Base-by-base conservation (phyloP, 1,140 invertebrate genomes). In the Brachionus sp. region DNA sequence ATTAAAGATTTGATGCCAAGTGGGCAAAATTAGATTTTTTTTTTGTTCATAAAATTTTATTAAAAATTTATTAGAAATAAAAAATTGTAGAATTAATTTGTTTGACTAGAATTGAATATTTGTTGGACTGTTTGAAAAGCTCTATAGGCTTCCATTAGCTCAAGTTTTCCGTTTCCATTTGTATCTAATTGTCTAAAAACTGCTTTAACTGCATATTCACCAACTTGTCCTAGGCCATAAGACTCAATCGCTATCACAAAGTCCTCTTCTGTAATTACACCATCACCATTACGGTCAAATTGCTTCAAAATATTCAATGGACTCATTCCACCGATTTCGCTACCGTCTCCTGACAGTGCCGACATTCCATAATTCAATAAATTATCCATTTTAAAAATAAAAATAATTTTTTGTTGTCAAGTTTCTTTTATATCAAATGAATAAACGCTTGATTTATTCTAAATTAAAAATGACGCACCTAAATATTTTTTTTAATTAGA, bases 221-320 rank as follows among this genome's bases (percentile, higher is more conserved):
- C 77, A 64, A 80, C 39, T 19, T 44, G n/a, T 42, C 77, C 77
- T 6, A 80, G 29, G 7, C 77, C 77, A 42, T 42, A 66, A 13
- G 25, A 33, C 10, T 80, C 19, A 5, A 80, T 53, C 0, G 39
- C 46, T 6, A 80, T 10, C 19, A 80, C 37, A 80, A 80, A 80
- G 25, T 80, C 77, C 5, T 80, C 77, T 62, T 80, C 77, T 2
- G 77, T 80, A 12, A 80, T 80, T 4, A 0, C 16, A 2, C 25
- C 25, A 44, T 80, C 77, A 33, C 77, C 77, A 80, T 57, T 80
- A 12, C 77, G 46, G 42, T 80, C 77, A 25, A 80, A 80, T 80
- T 80, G 77, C 57, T 57, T 66, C 7, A 80, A 66, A 37, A 80
- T 19, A 37, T 78, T 78, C 29, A 78, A 78, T 53, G 66, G 66